phyloP scores from a whole-genome alignment of 35 echinoderm and acorn worm species.

The Apostichopus japonicus region DNA sequence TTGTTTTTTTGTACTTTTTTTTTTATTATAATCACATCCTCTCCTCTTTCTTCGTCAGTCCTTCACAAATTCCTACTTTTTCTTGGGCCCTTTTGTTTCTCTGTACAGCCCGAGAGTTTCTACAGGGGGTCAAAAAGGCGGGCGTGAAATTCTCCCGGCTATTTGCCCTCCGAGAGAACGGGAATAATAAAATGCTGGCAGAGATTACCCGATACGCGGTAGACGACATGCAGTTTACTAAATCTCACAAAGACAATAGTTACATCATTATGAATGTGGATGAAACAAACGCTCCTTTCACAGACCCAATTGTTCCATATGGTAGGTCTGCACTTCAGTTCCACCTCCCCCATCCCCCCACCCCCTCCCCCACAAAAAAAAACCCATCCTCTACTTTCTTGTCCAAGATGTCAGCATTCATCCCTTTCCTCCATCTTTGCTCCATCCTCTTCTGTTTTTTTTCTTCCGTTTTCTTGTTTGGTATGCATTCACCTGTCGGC shows the following conservation, averaged over 20 bases:
- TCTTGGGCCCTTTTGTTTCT: slow-evolving; percentile 54
- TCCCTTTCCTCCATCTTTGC: background rate
- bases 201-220: slow-evolving; percentile 48
- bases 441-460: background rate
- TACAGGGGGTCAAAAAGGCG: slow-evolving; percentile 55
- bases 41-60: background rate
- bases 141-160: slow-evolving; percentile 63
- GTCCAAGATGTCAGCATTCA: slow-evolving; percentile 14
- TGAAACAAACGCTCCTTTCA: slow-evolving; percentile 58
- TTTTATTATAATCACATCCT: background rate
- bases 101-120: slow-evolving; percentile 57
- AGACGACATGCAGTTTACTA: slow-evolving; percentile 65
- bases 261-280: slow-evolving; percentile 68
- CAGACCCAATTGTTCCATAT: slow-evolving; percentile 64
- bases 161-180: slow-evolving; percentile 61
- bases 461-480: background rate
- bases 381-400: background rate
- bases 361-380: background rate
- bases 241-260: slow-evolving; percentile 62
- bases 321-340: slow-evolving; percentile 37
- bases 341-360: background rate
- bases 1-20: background rate
- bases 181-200: slow-evolving; percentile 52
- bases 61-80: slow-evolving; percentile 26
- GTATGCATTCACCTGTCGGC: background rate